phyloP scores from a whole-genome alignment of 2,113 vertebrate genomes.

The Tenrec ecaudatus region DNA sequence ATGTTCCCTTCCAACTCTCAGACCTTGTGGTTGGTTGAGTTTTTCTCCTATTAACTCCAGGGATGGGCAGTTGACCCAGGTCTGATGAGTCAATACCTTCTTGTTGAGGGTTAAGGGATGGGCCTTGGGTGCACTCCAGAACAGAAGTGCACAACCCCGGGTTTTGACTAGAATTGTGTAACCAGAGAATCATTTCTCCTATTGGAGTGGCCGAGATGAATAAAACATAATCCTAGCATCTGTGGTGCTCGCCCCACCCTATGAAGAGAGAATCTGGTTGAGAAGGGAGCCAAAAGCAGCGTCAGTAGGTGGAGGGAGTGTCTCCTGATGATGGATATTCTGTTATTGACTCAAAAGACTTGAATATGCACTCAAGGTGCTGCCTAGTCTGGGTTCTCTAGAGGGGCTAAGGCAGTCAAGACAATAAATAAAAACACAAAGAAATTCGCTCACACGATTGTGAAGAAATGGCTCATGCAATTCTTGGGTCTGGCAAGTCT shows the following conservation, averaged over 20 bases:
- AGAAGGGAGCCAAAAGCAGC: neutral
- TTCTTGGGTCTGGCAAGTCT: neutral
- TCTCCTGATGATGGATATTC: neutral
- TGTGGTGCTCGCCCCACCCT: neutral
- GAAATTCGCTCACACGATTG: neutral
- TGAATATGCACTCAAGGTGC: neutral
- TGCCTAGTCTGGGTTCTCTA: neutral
- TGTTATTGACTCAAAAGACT: neutral
- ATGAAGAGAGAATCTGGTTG: neutral
- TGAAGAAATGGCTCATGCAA: neutral
- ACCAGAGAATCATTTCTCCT: neutral
- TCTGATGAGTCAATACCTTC: constrained; percentile 11
- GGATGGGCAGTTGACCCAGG: neutral
- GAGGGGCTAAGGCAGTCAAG: neutral
- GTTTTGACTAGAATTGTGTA: neutral
- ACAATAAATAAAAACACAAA: neutral
- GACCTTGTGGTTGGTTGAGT: accelerated
- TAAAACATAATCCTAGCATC: neutral
- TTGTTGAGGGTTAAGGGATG: neutral
- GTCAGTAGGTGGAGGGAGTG: neutral
- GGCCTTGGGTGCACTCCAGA: neutral
- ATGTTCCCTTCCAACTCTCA: neutral
- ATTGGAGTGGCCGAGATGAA: neutral
- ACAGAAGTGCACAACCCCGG: neutral
- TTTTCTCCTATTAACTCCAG: neutral